Base-by-base conservation (phyloP, 2,113 vertebrate genomes). In the Romanogobio albipinnatus region DNA sequence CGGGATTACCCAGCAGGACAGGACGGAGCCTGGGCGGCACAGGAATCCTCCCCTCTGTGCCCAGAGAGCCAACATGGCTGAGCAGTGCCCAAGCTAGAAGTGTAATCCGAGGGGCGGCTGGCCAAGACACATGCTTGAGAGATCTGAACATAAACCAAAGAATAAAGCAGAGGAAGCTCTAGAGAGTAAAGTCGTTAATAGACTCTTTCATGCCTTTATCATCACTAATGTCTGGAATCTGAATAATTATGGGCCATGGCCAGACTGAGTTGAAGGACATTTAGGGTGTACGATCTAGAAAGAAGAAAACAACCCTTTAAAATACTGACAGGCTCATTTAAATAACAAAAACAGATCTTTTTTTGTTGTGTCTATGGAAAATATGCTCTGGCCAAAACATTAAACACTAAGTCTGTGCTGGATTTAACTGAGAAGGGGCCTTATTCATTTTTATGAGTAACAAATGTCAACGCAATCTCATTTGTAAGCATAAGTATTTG, bases 1-100 rank as follows among this genome's bases (percentile, higher is more conserved):
- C 10, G 2, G 82, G 86, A 90, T 90, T 87, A 88, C 75, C 78
- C 76, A 33, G 56, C 17, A 29, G 86, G 73, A 70, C 75, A 71
- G 86, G 24, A 81, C 51, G 47, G 71, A 64, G 80, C 39, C 82
- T 36, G 51, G 29, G 68, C 45, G 56, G 73, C 77, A 84, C 66
- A 47, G 43, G 71, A 86, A 84, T 70, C 17, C 4, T 70, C 45
- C 61, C 71, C 47, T 26, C 43, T 33, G 8, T 43, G 11, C 47
- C 51, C 5, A 9, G 24, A 70, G 24, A 83, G 58, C 19, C 58
- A 83, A 43, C 39, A 45, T 62, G 78, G 47, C 29, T 15, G 24
- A 80, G 19, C 70, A 33, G 39, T n/a, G 36, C 84, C 59, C 61
- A 19, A 78, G 39, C 68, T 43, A 78, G 49, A 47, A 84, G 43